phyloP scores from a whole-genome alignment of 2,888 invertebrate species.

The Liopterus haemorrhoidalis region DNA sequence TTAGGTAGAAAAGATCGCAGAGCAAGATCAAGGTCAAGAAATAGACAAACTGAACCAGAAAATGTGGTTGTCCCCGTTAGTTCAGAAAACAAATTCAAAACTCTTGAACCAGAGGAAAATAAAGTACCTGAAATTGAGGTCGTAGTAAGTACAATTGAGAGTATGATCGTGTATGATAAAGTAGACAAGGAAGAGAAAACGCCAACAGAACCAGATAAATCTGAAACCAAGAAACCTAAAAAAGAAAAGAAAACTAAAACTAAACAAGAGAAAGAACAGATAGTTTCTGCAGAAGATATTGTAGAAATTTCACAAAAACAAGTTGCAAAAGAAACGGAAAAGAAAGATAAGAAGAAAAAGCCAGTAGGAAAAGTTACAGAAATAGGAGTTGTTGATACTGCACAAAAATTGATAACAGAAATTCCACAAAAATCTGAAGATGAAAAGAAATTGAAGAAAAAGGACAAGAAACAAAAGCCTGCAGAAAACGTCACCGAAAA shows the following conservation, averaged over 20 bases:
- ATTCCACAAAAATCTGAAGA: not conserved
- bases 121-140: not conserved
- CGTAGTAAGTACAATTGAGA: conserved; percentile 6
- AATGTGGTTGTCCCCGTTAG: conserved; percentile 10
- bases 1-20: conserved; percentile 34
- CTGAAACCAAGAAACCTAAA: conserved; percentile 19
- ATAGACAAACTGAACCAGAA: conserved; percentile 20
- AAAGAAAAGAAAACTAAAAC: conserved; percentile 21
- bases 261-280: conserved; percentile 16
- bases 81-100: not conserved
- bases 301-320: conserved; percentile 3
- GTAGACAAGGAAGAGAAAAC: conserved; percentile 7
- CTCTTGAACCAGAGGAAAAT: not conserved
- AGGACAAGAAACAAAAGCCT: not conserved
- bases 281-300: not conserved
- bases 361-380: not conserved
- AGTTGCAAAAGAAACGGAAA: conserved; percentile 11
- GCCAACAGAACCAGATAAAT: not conserved
- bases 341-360: conserved; percentile 6
- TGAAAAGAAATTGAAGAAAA: not conserved
- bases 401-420: not conserved
- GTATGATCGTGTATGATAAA: too few species aligned
- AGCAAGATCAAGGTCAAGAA: conserved; percentile 37
- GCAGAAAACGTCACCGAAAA: conserved; percentile 3
- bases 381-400: conserved; percentile 4